Evolutionary conservation across 2,113 vertebrate species (phyloP).

Genomic region (Etheostoma spectabile): DNA sequence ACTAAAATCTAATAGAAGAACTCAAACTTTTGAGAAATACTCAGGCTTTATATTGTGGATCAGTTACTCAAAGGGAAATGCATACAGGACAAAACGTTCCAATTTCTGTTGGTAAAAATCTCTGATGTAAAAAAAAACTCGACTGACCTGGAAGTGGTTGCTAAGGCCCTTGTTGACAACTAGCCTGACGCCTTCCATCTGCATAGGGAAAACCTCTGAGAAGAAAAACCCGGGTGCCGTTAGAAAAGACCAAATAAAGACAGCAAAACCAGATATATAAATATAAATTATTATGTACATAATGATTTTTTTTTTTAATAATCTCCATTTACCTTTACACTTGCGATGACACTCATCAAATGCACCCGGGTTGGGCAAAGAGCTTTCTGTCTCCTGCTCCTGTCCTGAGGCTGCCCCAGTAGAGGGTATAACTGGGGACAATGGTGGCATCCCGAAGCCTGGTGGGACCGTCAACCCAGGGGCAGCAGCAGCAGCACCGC

Average conservation of each 20-base stretch:
- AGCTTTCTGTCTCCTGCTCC: conserved; percentile 69
- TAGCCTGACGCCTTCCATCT: conserved; percentile 92
- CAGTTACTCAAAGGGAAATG: not conserved
- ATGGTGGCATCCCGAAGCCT: conserved; percentile 84
- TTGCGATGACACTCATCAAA: conserved; percentile 93
- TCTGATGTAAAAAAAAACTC: not conserved
- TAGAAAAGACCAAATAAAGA: not conserved
- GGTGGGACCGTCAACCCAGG: conserved; percentile 80
- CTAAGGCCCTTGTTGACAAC: conserved; percentile 92
- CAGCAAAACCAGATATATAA: not conserved
- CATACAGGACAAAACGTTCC: rapidly evolving
- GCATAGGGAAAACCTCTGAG: conserved; percentile 90
- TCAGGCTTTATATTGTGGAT: not conserved
- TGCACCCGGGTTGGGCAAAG: conserved; percentile 87
- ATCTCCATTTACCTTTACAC: conserved; percentile 87
- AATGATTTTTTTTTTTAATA: not conserved
- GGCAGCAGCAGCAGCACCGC: conserved; percentile 39
- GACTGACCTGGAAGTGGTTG: conserved; percentile 91
- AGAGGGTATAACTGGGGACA: conserved; percentile 72
- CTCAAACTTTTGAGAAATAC: not conserved
- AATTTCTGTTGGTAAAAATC: not conserved
- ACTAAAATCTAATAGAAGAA: not conserved
- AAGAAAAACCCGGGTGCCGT: not conserved
- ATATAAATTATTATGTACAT: not conserved
- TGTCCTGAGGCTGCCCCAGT: conserved; percentile 33